phyloP scores from a whole-genome alignment of 2,797 vertebrate species.

The Petrocephalus schoutedeni region DNA sequence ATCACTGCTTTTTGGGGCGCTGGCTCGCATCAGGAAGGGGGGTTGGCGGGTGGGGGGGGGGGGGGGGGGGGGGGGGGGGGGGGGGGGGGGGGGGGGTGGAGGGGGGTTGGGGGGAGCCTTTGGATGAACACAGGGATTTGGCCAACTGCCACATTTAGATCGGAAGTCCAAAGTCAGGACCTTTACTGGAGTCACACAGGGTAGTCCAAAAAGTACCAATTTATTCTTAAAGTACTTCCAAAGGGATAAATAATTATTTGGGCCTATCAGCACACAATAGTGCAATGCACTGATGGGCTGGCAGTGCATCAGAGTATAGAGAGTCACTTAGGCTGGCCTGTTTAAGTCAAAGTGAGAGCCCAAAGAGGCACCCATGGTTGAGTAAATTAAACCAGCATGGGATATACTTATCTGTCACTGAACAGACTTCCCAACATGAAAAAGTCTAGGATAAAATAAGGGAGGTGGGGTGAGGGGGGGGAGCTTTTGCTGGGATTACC shows the following conservation, averaged over 20 bases:
- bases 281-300: background rate
- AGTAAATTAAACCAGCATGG: constrained; percentile 67
- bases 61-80: background rate
- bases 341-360: constrained; percentile 12
- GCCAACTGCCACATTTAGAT: constrained; percentile 19
- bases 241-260: constrained; percentile 26
- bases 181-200: constrained; percentile 40
- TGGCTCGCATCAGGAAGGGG: background rate
- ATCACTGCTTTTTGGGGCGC: background rate
- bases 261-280: background rate
- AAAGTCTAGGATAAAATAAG: constrained; percentile 60
- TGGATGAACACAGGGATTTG: background rate
- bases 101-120: background rate
- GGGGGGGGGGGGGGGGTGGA: no score
- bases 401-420: constrained; percentile 58
- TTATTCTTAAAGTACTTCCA: constrained; percentile 39
- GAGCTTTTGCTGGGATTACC: constrained; percentile 43
- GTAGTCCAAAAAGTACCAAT: constrained; percentile 46
- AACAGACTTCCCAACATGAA: constrained; percentile 51
- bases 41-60: background rate
- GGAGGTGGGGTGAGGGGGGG: constrained; percentile 43
- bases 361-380: constrained; percentile 40
- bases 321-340: background rate
- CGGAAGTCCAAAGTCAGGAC: constrained; percentile 43
- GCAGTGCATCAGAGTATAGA: background rate